Conservation (phyloP, 2,113 vertebrate genomes). For the Anoura caudifer region DNA sequence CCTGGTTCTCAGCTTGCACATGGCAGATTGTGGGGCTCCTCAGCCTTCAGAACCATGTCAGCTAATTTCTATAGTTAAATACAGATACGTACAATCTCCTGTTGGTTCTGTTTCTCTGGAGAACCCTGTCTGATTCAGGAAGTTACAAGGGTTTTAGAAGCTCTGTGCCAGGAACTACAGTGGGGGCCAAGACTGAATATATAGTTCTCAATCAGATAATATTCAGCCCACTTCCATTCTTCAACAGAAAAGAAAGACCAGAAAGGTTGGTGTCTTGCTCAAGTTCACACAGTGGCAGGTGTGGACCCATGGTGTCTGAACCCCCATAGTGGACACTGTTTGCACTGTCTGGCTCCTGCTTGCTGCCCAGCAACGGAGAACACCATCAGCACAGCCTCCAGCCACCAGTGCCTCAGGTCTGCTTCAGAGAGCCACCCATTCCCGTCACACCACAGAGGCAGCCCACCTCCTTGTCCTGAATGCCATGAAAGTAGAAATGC, state of each 20-base stretch:
- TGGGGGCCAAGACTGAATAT: background rate
- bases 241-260: background rate
- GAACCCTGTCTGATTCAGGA: background rate
- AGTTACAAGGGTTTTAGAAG: background rate
- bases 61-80: background rate
- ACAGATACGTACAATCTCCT: background rate
- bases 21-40: background rate
- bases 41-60: background rate
- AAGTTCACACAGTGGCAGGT: background rate
- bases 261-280: background rate
- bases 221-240: background rate
- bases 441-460: background rate
- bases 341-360: fast-evolving
- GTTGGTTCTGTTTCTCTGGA: background rate
- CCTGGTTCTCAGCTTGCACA: background rate
- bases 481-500: background rate
- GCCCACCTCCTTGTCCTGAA: background rate
- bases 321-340: background rate
- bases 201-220: background rate
- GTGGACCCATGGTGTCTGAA: background rate
- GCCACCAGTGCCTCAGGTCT: background rate
- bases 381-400: too few relatives aligned
- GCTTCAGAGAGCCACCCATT: background rate
- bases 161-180: background rate
- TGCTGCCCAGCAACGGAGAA: background rate